These are phyloP conservation scores for Lethrus apterus DNA, from an alignment of 1,140 invertebrate genomes.

Conservation along the genomic window DNA sequence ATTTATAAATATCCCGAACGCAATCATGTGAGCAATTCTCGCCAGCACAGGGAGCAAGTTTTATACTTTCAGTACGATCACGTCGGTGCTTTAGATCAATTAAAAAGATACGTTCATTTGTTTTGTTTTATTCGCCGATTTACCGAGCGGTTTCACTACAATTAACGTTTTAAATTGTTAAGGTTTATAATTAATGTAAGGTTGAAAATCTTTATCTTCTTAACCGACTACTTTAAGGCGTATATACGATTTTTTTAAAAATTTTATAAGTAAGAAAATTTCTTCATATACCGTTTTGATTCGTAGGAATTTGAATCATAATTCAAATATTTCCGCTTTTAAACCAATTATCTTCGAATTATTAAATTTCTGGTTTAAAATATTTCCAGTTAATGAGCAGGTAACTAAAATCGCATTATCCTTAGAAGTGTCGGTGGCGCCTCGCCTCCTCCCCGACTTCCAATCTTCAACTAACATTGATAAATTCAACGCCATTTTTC, in stretches of 20 bases:
- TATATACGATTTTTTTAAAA: too few relatives aligned
- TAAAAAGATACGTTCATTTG: conserved; percentile 11
- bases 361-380: conserved; percentile 10
- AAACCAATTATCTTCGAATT: conserved; percentile 16
- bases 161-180: conserved; percentile 6
- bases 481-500: conserved; percentile 36
- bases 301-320: too few relatives aligned
- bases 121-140: conserved; percentile 6
- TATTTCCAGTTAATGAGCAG: conserved; percentile 31
- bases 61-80: not conserved
- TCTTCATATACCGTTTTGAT: too few relatives aligned
- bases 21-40: not conserved
- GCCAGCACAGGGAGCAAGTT: not conserved
- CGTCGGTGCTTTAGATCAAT: conserved; percentile 11
- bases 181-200: conserved; percentile 10
- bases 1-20: conserved; percentile 5
- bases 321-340: too few relatives aligned
- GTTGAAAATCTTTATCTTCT: too few relatives aligned
- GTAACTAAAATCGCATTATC: conserved; percentile 41
- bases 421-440: conserved; percentile 25
- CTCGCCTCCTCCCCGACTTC: conserved; percentile 29
- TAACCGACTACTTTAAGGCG: too few relatives aligned
- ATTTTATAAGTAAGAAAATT: too few relatives aligned
- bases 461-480: conserved; percentile 37
- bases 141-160: conserved; percentile 1